phyloP scores from a whole-genome alignment of 2,888 invertebrate genomes.

The Macaria liturata region DNA sequence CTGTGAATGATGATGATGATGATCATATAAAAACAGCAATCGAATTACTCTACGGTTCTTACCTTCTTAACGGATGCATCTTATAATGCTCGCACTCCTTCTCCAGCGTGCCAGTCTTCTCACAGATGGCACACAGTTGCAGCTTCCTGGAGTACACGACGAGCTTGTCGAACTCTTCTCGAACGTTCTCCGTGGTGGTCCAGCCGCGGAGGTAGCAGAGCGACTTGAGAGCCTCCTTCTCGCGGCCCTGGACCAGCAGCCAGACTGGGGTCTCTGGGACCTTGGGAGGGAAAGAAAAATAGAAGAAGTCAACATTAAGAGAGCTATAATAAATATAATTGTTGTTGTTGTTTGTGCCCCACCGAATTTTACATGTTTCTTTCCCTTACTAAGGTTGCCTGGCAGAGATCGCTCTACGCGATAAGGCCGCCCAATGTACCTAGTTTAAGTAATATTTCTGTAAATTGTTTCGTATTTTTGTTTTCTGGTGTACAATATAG shows the following conservation, averaged over 20 bases:
- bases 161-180: slow-evolving; percentile 71
- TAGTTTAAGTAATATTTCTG: too few species aligned
- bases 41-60: not conserved
- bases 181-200: slow-evolving; percentile 71
- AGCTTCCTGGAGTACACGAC: slow-evolving; percentile 64
- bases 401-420: too few species aligned
- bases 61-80: slow-evolving; percentile 65
- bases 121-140: slow-evolving; percentile 63
- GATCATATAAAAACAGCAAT: too few species aligned
- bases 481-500: too few species aligned
- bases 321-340: too few species aligned
- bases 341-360: too few species aligned
- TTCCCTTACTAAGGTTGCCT: too few species aligned
- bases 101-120: slow-evolving; percentile 43
- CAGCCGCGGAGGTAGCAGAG: slow-evolving; percentile 82
- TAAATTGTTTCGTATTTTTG: too few species aligned
- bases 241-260: slow-evolving; percentile 75
- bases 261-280: slow-evolving; percentile 84
- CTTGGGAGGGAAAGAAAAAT: slow-evolving; percentile 41
- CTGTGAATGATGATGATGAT: too few species aligned
- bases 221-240: slow-evolving; percentile 77
- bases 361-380: too few species aligned
- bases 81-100: slow-evolving; percentile 56
- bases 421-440: too few species aligned
- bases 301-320: too few species aligned